phyloP scores from a whole-genome alignment of 2,888 invertebrate genomes.

The Cynaeus angustus region DNA sequence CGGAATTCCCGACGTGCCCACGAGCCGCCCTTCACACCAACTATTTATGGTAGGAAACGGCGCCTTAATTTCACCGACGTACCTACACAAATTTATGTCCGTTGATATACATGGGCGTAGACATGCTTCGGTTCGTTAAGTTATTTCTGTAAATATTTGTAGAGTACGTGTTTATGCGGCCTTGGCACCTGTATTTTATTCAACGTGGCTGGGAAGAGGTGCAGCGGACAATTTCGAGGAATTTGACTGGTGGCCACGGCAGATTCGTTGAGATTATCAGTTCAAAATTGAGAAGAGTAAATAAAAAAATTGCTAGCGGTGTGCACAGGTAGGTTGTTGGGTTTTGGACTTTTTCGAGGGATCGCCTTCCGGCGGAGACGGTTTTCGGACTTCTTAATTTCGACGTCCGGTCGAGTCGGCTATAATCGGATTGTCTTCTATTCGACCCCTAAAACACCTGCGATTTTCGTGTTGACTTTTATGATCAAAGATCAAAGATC shows the following conservation, averaged over 20 bases:
- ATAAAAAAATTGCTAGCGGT: neutral
- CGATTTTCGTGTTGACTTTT: conserved; percentile 39
- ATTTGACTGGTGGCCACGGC: neutral
- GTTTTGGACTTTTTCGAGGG: conserved; percentile 2
- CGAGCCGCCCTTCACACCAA: conserved; percentile 12
- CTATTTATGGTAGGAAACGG: conserved; percentile 21
- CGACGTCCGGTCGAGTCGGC: conserved; percentile 55
- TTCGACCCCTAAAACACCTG: conserved; percentile 41
- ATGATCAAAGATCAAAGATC: conserved; percentile 4
- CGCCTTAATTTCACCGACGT: conserved; percentile 32
- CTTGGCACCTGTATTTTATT: conserved; percentile 37
- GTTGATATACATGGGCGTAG: conserved; percentile 36
- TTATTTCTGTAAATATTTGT: conserved; percentile 45
- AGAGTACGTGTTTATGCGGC: conserved; percentile 39
- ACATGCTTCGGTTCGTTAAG: conserved; percentile 41
- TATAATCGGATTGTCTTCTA: conserved; percentile 53
- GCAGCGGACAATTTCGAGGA: neutral
- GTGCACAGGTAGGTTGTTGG: neutral
- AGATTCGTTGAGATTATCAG: neutral
- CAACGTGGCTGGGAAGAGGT: conserved; percentile 1
- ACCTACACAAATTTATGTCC: conserved; percentile 24
- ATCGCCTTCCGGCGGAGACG: conserved; percentile 37
- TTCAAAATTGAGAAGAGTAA: conserved; percentile 1
- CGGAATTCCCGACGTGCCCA: conserved; percentile 8
- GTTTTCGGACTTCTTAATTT: conserved; percentile 53